phyloP scores from a whole-genome alignment of 2,888 invertebrate species.

The Hipparchia sbordonii region DNA sequence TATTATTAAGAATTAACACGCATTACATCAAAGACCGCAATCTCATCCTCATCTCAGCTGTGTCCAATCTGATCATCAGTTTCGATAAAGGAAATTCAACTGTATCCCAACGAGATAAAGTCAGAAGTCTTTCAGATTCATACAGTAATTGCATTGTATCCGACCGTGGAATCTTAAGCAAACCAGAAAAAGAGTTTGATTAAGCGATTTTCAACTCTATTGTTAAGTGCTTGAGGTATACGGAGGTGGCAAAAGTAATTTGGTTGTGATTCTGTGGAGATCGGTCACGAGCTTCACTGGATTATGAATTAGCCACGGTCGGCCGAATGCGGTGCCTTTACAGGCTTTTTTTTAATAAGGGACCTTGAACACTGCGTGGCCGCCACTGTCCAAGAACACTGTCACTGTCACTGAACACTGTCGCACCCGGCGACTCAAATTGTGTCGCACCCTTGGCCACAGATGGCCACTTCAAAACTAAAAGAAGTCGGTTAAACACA shows the following conservation, averaged over 20 bases:
- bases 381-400: neutral
- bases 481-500: too few relatives aligned
- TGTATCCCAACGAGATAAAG: conserved; percentile 30
- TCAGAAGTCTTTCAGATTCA: neutral
- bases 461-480: too few relatives aligned
- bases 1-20: conserved; percentile 45
- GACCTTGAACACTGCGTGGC: neutral
- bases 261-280: conserved; percentile 17
- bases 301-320: conserved; percentile 45
- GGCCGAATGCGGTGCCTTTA: conserved; percentile 35
- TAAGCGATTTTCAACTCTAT: conserved; percentile 24
- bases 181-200: neutral
- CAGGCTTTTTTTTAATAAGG: conserved; percentile 23
- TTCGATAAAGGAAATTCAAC: conserved; percentile 16
- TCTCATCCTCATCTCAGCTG: conserved; percentile 24
- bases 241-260: neutral
- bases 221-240: neutral
- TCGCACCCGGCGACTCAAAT: neutral
- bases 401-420: neutral
- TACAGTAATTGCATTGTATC: conserved; percentile 24
- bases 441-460: too few relatives aligned
- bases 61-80: conserved; percentile 20
- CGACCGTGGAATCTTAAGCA: conserved; percentile 18
- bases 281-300: conserved; percentile 37
- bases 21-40: conserved; percentile 37